phyloP scores from a whole-genome alignment of 2,888 invertebrate genomes.

The Brachypalpus laphriformis region DNA sequence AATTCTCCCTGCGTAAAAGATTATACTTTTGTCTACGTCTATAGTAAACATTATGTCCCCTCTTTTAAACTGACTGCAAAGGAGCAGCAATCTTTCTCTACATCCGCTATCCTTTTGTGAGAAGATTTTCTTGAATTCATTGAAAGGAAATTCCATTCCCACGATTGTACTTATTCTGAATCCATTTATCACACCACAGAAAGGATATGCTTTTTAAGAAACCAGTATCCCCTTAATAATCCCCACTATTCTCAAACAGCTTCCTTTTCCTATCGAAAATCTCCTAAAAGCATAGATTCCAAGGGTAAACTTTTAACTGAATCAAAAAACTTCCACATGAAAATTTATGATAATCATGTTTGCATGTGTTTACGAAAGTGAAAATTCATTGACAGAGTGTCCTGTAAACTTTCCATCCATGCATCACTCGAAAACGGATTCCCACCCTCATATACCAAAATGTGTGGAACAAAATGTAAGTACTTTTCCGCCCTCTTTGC shows the following conservation, averaged over 20 bases:
- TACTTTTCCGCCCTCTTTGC: background rate
- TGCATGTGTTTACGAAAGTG: conserved; percentile 15
- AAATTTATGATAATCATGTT: conserved; percentile 25
- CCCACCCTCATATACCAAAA: background rate
- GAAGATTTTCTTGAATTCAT: background rate
- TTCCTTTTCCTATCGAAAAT: background rate
- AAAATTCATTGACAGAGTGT: conserved; percentile 2
- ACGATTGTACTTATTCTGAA: background rate
- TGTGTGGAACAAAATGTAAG: background rate
- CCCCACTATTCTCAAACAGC: background rate
- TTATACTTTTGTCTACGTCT: too few species aligned
- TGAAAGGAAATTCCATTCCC: background rate
- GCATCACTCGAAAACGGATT: background rate
- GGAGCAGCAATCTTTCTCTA: background rate
- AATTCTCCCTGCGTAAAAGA: too few species aligned
- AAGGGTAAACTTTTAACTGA: background rate
- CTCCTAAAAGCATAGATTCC: background rate
- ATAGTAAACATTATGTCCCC: too few species aligned
- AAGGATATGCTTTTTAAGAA: background rate
- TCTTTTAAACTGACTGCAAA: background rate
- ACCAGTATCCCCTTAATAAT: background rate
- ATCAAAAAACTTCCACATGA: background rate
- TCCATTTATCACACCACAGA: background rate
- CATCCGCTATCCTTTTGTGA: background rate
- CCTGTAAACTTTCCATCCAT: background rate